phyloP scores from a whole-genome alignment of 2,797 vertebrate genomes.

The Lithobates sylvaticus region DNA sequence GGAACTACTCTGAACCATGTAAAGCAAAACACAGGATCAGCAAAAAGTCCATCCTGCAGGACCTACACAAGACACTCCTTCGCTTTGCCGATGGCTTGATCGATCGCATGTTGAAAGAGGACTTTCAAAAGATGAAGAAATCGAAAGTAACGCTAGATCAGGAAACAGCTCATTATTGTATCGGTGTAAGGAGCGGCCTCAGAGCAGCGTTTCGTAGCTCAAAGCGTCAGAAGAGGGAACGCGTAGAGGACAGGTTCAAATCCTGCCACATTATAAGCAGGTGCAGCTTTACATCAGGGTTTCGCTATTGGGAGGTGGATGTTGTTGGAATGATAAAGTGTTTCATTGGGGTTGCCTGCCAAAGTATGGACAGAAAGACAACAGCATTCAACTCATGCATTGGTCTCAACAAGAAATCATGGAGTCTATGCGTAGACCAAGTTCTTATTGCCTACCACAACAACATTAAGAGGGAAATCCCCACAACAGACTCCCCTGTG shows the following conservation, averaged over 20 bases:
- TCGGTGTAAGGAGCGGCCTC: background rate
- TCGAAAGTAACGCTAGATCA: background rate
- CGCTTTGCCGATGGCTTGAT: background rate
- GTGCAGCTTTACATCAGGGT: background rate
- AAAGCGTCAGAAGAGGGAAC: background rate
- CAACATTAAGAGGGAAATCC: background rate
- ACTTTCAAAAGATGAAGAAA: background rate
- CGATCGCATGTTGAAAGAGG: background rate
- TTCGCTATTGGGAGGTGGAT: background rate
- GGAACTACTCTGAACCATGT: background rate
- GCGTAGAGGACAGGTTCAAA: background rate
- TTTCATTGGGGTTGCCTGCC: background rate
- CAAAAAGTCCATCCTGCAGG: background rate
- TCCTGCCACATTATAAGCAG: background rate
- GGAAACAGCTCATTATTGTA: background rate
- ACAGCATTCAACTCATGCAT: background rate
- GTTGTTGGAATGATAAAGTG: background rate
- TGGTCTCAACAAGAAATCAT: background rate
- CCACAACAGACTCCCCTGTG: background rate
- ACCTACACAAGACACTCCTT: background rate
- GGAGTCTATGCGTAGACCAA: background rate
- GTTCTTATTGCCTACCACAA: background rate
- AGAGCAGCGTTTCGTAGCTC: background rate
- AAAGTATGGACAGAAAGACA: background rate
- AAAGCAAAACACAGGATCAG: background rate